Base-by-base conservation (phyloP, 2,113 vertebrate species). In the Corythoichthys haematopterus region DNA sequence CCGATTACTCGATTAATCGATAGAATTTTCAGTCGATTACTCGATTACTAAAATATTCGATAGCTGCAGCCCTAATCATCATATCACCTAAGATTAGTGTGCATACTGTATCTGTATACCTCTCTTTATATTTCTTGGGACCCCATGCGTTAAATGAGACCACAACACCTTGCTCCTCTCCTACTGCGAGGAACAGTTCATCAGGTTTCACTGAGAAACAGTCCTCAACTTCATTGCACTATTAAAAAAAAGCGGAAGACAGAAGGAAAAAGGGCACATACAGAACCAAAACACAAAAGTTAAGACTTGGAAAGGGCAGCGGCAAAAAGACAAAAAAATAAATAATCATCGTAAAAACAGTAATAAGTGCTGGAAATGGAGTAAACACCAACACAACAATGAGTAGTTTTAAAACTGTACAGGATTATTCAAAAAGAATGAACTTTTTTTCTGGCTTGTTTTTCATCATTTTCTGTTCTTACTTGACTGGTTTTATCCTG, bases 141-240 rank as follows among this genome's bases (percentile, higher is more conserved):
- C 64, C 83, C 67, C 90, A 86, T 28, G 95, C 91, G 75, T 79
- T 89, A 88, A 96, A 98, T 5, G 87, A 89, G 57, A 98, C 84
- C 40, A 69, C 65, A 15, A 97, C 84, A 71, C 85, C 73, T 65
- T 70, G 80, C 65, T 96, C 93, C 84, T 98, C 95, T 83, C 90
- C 94, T 60, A 93, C 91, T 77, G 69, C 82, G 72, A 99, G 91
- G 10, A 87, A 87, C 1, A 98, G 88, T 72, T 91, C 87, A 14
- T 92, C 87, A 58, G 96, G 95, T 7, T 92, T 87, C 68, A 95
- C 94, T 50, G 87, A 89, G 86, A 99, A 98, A 76, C 85, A 82
- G 74, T 78, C 83, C 35, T 91, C 91, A 65, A 80, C 76, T 64
- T 89, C 84, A 75, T 90, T 82, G 62, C 53, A 82, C 97, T 99